phyloP scores from a whole-genome alignment of 2,113 vertebrate genomes.

The Spheniscus mendiculus region DNA sequence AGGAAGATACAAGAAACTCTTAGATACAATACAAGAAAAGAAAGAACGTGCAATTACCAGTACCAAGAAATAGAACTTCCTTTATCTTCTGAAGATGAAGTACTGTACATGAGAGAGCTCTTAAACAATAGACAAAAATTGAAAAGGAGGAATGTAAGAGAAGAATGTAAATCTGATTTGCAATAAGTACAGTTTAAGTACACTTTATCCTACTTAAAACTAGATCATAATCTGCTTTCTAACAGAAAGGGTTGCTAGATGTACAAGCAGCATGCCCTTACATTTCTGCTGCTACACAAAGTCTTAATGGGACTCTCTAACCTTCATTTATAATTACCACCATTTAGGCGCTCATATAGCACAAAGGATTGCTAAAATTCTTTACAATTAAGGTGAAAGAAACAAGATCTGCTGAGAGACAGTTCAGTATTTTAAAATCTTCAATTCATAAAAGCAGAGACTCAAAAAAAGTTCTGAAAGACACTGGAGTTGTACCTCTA shows the following conservation, averaged over 20 bases:
- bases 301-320: neutral
- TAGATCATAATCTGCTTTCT: neutral
- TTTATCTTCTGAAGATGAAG: constrained; percentile 14
- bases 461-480: neutral
- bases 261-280: neutral
- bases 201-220: neutral
- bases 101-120: neutral
- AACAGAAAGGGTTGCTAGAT: neutral
- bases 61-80: neutral
- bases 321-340: neutral
- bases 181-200: neutral
- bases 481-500: neutral
- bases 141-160: constrained; percentile 10
- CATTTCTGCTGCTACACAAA: neutral
- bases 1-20: neutral
- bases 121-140: constrained; percentile 7
- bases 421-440: neutral
- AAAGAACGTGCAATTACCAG: neutral
- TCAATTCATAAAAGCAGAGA: neutral
- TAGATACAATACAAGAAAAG: neutral
- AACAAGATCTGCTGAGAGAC: neutral
- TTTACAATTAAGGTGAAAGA: neutral
- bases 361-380: neutral
- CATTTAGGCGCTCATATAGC: neutral
- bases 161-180: neutral